Percentiles rank a stretch among this genome's conserved stretches.
phyloP scores from a whole-genome alignment of 2,113 vertebrate species.

The Tragelaphus strepsiceros region DNA sequence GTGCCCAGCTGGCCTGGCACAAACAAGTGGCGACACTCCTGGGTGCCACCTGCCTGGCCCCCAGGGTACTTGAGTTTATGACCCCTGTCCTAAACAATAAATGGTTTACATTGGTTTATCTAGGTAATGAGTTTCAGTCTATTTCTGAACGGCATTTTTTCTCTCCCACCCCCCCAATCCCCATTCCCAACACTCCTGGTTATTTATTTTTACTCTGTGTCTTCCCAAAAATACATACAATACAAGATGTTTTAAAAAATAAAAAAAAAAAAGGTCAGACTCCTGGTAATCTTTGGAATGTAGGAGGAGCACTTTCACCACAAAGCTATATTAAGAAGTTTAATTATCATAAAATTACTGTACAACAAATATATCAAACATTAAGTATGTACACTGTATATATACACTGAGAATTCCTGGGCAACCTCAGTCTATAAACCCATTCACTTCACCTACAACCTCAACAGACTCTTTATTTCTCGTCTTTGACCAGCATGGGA shows the following conservation, averaged over 20 bases:
- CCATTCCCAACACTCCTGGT: constrained; percentile 46
- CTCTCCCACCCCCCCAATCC: constrained; percentile 47
- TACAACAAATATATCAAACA: constrained; percentile 70
- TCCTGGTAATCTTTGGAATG: constrained; percentile 72
- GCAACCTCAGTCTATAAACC: constrained; percentile 62
- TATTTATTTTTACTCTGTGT: constrained; percentile 62
- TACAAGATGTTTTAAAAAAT: constrained; percentile 28
- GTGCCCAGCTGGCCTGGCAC: neutral
- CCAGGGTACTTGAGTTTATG: neutral
- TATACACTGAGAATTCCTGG: constrained; percentile 68
- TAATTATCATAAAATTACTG: constrained; percentile 71
- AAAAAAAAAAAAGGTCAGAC: neutral
- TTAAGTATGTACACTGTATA: constrained; percentile 60
- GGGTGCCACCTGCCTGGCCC: neutral
- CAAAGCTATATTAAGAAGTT: constrained; percentile 72
- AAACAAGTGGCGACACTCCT: neutral
- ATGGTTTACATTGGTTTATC: constrained; percentile 31
- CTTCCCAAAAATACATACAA: constrained; percentile 67
- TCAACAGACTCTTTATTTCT: constrained; percentile 52
- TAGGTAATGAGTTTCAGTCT: constrained; percentile 34
- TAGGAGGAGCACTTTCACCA: constrained; percentile 53
- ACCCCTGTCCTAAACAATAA: constrained; percentile 49
- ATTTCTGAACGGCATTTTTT: constrained; percentile 64
- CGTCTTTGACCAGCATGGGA: neutral
- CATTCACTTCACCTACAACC: constrained; percentile 38